Percentiles rank a stretch among this genome's conserved stretches.
phyloP scores from a whole-genome alignment of 2,888 invertebrate genomes.

The Mycogona germanica region DNA sequence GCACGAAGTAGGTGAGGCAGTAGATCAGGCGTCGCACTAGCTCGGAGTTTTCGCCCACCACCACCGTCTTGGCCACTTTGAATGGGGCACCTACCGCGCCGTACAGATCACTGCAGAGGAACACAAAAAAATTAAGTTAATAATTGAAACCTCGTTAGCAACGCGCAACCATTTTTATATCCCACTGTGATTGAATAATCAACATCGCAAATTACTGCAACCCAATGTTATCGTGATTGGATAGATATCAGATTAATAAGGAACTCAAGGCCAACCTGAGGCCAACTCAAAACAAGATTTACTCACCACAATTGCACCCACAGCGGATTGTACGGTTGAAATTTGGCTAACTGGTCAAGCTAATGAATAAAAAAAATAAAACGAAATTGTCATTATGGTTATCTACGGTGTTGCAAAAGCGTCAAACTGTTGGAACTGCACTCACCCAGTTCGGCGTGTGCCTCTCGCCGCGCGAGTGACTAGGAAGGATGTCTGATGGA shows the following conservation, averaged over 20 bases:
- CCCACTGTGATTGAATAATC: not conserved
- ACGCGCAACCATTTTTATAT: not conserved
- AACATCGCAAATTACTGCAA: not conserved
- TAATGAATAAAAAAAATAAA: slow-evolving; percentile 27
- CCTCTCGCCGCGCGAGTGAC: slow-evolving; percentile 34
- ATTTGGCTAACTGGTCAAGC: slow-evolving; percentile 41
- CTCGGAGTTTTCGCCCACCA: slow-evolving; percentile 50
- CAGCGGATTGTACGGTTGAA: slow-evolving; percentile 69
- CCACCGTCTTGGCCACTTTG: slow-evolving; percentile 59
- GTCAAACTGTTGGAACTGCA: not conserved
- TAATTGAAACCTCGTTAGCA: not conserved
- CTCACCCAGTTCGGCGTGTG: slow-evolving; percentile 36
- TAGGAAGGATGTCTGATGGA: slow-evolving; percentile 35
- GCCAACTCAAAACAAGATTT: slow-evolving; percentile 6
- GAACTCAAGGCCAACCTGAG: not conserved
- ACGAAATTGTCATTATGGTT: not conserved
- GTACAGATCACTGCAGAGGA: slow-evolving; percentile 49
- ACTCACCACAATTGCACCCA: slow-evolving; percentile 69
- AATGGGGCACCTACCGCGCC: slow-evolving; percentile 72
- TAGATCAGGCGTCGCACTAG: slow-evolving; percentile 59
- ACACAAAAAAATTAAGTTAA: not conserved
- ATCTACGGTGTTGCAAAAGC: not conserved
- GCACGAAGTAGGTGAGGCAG: slow-evolving; percentile 74
- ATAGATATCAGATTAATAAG: not conserved
- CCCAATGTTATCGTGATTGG: not conserved